Conservation (phyloP, 2,888 invertebrate genomes). For the Sipha maydis region DNA sequence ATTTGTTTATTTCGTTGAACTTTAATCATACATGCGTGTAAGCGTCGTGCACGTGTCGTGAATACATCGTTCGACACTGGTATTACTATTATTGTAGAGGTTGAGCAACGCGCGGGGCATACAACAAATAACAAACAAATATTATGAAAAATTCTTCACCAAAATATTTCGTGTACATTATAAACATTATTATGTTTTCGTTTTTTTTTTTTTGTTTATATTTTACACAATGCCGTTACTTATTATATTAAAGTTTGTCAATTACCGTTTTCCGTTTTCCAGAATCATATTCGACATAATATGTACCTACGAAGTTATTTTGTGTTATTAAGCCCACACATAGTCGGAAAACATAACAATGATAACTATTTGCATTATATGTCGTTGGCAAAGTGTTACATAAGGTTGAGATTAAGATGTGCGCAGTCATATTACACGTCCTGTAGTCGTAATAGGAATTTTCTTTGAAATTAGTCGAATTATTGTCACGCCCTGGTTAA, state of each 20-base stretch:
- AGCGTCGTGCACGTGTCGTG: not conserved
- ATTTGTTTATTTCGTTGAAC: not conserved
- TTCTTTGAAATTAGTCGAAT: slow-evolving; percentile 33
- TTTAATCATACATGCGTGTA: not conserved
- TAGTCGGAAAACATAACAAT: not conserved
- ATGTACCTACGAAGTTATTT: not conserved
- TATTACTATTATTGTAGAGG: slow-evolving; percentile 3
- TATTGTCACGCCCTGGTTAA: slow-evolving; percentile 39
- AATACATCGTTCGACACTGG: not conserved
- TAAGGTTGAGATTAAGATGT: not conserved
- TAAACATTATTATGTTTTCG: not conserved
- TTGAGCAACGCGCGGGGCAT: slow-evolving; percentile 11
- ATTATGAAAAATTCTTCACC: not conserved
- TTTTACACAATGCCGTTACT: not conserved
- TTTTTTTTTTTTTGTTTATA: not conserved
- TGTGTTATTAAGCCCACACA: not conserved
- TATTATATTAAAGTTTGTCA: not conserved
- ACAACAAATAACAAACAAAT: not conserved
- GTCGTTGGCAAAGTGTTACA: not conserved
- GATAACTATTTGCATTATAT: not conserved
- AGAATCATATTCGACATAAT: not conserved
- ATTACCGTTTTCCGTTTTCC: not conserved
- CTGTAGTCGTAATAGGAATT: not conserved
- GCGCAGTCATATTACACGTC: slow-evolving; percentile 1
- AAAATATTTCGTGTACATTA: not conserved